A percentile compares a stretch with the other conserved stretches of the same genome.
These are phyloP conservation scores for Linepithema humile DNA, from an alignment of 1,140 invertebrate species.

Conservation along the genomic window DNA sequence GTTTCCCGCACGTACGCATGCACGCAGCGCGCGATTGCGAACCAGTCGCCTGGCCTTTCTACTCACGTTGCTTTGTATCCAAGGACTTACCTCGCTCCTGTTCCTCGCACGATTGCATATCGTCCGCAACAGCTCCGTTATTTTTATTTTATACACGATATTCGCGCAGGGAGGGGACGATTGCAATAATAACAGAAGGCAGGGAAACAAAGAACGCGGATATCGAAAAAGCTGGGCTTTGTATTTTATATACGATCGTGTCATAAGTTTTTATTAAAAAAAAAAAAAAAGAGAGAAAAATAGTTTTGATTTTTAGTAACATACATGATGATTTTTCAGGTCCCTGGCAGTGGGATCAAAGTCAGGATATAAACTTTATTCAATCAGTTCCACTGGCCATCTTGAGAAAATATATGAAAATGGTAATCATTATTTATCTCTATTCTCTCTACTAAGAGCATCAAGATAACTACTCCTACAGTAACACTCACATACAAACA, in stretches of 20 bases:
- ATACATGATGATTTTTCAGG: slow-evolving; percentile 84
- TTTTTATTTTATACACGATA: background rate
- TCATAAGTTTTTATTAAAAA: background rate
- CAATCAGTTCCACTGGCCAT: slow-evolving; percentile 92
- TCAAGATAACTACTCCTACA: background rate
- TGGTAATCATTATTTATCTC: slow-evolving; percentile 83
- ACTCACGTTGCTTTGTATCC: slow-evolving; percentile 18
- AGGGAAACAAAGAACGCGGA: background rate
- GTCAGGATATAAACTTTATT: slow-evolving; percentile 94
- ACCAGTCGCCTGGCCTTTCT: background rate
- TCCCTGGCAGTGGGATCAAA: slow-evolving; percentile 96
- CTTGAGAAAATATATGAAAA: slow-evolving; percentile 95
- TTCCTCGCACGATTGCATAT: slow-evolving; percentile 17
- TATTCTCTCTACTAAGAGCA: background rate
- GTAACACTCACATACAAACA: no score
- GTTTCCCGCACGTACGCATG: background rate
- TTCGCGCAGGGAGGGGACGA: background rate
- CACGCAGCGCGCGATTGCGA: background rate
- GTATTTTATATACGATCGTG: background rate
- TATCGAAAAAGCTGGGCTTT: background rate
- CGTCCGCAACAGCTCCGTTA: background rate
- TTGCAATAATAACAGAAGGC: background rate
- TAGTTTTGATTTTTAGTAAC: background rate
- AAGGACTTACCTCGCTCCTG: slow-evolving; percentile 37
- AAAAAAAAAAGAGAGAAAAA: background rate